Conservation (phyloP, 2,888 invertebrate species). For the Thyatira batis region DNA sequence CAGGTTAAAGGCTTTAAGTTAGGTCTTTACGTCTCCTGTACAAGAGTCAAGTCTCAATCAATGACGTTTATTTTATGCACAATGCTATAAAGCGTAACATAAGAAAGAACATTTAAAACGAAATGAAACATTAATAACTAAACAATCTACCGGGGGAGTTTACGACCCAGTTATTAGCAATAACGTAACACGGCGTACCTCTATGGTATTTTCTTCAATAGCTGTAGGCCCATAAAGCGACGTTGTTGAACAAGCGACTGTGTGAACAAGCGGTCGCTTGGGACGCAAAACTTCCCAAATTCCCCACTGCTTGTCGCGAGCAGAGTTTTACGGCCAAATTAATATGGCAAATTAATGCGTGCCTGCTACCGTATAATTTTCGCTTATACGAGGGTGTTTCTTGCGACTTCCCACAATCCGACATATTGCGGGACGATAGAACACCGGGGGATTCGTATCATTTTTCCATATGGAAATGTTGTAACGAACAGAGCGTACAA, state of each 20-base stretch:
- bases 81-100: neutral
- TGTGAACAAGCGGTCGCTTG: slow-evolving; percentile 77
- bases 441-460: slow-evolving; percentile 64
- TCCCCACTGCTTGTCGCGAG: slow-evolving; percentile 75
- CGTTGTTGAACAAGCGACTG: slow-evolving; percentile 62
- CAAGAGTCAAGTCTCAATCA: too few relatives aligned
- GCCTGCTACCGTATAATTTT: slow-evolving; percentile 78
- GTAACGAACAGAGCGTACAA: slow-evolving; percentile 70
- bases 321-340: slow-evolving; percentile 83
- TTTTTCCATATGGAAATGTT: slow-evolving; percentile 82
- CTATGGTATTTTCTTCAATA: slow-evolving; percentile 64
- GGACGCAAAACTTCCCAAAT: slow-evolving; percentile 76
- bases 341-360: slow-evolving; percentile 84
- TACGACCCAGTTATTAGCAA: slow-evolving; percentile 65
- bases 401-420: slow-evolving; percentile 55
- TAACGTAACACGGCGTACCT: slow-evolving; percentile 57
- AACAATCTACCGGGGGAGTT: slow-evolving; percentile 51
- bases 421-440: slow-evolving; percentile 43
- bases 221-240: slow-evolving; percentile 62
- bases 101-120: neutral
- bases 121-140: slow-evolving; percentile 37
- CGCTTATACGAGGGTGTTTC: slow-evolving; percentile 67
- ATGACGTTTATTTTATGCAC: too few relatives aligned
- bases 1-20: too few relatives aligned
- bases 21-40: too few relatives aligned